Evolutionary conservation across 2,888 invertebrate genomes (phyloP), one percentile per base, ranked within the genome.

Genomic region (Glyphotaelius pellucidus): DNA sequence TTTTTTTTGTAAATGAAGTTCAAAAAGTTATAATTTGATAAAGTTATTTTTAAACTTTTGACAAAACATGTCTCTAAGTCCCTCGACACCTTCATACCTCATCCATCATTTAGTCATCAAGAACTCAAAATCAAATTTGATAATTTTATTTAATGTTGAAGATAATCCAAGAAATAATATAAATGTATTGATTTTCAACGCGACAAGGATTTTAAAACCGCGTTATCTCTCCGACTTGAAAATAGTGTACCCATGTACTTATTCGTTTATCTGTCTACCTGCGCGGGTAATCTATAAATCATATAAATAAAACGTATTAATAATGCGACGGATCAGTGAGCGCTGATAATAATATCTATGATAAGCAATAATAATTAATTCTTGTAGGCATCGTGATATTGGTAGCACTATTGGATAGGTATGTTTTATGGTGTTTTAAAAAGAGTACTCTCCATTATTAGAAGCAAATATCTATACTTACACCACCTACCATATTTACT

Each of bases 341-440:
- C 32, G 5, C 35, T n/a, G 32, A 83, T 35, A 32, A 83, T 83
- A 83, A 83, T 83, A 83, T 83, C 83, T 83, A 83, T 35, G 83
- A 83, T 35, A 83, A 83, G 83, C 83, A 83, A 83, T 83, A 83
- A 83, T 83, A 83, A 35, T 83, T 12, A 35, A 83, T 35, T 83
- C 25, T 67, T 67, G 9, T 67, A 67, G 67, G 67, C 25, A 67
- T 67, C 67, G 67, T 67, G 67, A 67, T 67, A 67, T 67, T 67
- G 67, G 67, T 67, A 67, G 67, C 67, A 67, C 67, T 67, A 67
- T 67, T n/a, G 81, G 81, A 31, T 83, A 83, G 81, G 32, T 12
- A 35, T 35, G 83, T 35, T 83, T 83, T 35, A 15, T 38, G 25
- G 31, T 35, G 35, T n/a, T 86, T 25, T 35, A 2, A 81, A 81